Evolutionary conservation across 2,113 vertebrate genomes (phyloP).

Genomic region (Peucedramus taeniatus): DNA sequence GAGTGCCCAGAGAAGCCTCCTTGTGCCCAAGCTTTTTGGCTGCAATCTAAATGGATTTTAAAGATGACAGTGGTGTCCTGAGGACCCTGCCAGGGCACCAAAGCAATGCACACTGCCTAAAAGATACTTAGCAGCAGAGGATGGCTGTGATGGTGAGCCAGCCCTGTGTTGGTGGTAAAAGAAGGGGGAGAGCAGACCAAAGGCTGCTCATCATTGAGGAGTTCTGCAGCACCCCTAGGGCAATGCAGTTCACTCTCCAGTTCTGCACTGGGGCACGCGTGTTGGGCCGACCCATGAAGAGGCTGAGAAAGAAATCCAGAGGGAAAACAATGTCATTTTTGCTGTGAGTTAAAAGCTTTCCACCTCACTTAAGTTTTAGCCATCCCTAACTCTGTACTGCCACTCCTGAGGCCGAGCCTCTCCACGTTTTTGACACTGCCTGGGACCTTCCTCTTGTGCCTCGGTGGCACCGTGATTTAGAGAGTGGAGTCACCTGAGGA

Average conservation of each 20-base stretch:
- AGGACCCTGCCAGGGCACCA: neutral
- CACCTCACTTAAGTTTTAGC: neutral
- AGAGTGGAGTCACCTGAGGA: neutral
- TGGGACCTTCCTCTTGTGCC: fast-evolving
- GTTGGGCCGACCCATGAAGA: neutral
- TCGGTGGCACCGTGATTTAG: fast-evolving
- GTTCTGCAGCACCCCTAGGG: neutral
- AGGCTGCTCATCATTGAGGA: neutral
- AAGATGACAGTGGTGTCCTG: neutral
- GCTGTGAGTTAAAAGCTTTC: neutral
- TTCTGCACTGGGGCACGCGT: neutral
- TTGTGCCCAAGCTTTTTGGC: neutral
- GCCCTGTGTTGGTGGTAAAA: neutral
- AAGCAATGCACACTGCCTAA: neutral
- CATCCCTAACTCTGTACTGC: neutral
- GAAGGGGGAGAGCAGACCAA: neutral
- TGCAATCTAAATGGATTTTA: neutral
- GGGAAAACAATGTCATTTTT: neutral
- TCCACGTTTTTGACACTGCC: fast-evolving
- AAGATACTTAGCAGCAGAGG: neutral
- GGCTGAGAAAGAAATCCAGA: neutral
- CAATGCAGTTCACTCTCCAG: neutral
- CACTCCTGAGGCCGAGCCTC: neutral
- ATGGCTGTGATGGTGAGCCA: neutral
- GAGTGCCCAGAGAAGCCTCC: fast-evolving